Percentiles rank a stretch among this genome's conserved stretches.
Conservation (phyloP, 2,113 vertebrate species). For the Bufo gargarizans region DNA sequence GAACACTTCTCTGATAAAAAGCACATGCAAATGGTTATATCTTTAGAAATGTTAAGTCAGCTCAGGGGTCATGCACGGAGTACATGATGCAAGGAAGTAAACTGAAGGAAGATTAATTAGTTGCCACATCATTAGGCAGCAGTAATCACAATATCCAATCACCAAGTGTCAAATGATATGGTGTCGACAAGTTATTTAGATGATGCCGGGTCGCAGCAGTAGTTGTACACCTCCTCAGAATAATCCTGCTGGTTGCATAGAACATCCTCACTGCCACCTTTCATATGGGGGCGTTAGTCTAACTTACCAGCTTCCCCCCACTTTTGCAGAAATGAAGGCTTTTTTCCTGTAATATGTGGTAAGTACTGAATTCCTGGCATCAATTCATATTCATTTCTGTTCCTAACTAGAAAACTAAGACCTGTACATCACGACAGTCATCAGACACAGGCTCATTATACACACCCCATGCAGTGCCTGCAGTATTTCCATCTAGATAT, state of each 20-base stretch:
- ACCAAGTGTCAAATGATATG: not conserved
- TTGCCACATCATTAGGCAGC: not conserved
- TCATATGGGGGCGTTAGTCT: slow-evolving; percentile 28
- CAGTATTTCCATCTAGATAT: not conserved
- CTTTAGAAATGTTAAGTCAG: not conserved
- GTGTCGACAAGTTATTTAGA: not conserved
- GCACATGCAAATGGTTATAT: not conserved
- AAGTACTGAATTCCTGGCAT: not conserved
- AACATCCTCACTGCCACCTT: not conserved
- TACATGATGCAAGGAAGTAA: not conserved
- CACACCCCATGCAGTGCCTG: not conserved
- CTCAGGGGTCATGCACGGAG: not conserved
- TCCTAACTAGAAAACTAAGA: not conserved
- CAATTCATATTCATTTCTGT: not conserved
- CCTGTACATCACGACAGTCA: not conserved
- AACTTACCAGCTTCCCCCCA: not conserved
- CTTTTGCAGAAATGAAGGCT: not conserved
- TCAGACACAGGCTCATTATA: not conserved
- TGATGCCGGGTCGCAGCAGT: not conserved
- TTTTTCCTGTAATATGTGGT: not conserved
- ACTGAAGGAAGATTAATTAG: not conserved
- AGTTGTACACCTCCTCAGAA: not conserved
- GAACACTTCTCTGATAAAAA: too few relatives aligned
- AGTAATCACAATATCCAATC: not conserved
- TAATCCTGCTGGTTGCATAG: not conserved